Base-by-base conservation (phyloP, 2,797 vertebrate genomes). In the Gymnodraco acuticeps region DNA sequence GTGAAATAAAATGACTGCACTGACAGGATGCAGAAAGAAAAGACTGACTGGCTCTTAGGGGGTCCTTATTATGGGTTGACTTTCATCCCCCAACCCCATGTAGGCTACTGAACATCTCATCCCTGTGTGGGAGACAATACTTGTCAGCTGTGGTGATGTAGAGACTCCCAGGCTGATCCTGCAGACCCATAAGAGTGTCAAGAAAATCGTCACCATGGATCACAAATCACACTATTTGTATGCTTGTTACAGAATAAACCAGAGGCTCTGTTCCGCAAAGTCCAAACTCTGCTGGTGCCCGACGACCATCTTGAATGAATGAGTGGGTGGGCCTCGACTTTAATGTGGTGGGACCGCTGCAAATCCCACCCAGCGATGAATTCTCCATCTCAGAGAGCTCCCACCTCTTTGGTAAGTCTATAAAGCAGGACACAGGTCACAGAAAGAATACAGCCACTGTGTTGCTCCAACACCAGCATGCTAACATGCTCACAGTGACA, bases 341-440 rank as follows among this genome's bases (percentile, higher is more conserved):
- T 93, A 96, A 96, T 92, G 95, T 97, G 93, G 94, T 96, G 88
- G 97, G 96, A 87, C 94, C 95, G 59, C 93, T 96, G 69, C 97
- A 98, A 80, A 91, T 97, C 91, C 93, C 95, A 71, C 84, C 92
- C 78, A 87, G 82, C 23, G 97, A 98, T 94, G 97, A 96, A 58
- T 97, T 97, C 94, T 86, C 95, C 85, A 92, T 99, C 80, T 89
- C 95, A 75, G 97, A 99, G 82, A 94, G 93, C 86, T 80, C 95
- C 19, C 94, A 96, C 87, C 95, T 98, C 67, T 97, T 96, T 91
- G 98, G 98, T 99, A 95, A 97, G 97, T 93, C 27, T 50, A 14
- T 17, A 17, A 19, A 2, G 65, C 43, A 41, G 12, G 51, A 42
- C 17, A 16, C 15, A 48, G 11, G 7, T 48, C 43, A 55, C 1